Evolutionary conservation across 2,797 vertebrate species (phyloP).

Genomic region (Glossophaga mutica): DNA sequence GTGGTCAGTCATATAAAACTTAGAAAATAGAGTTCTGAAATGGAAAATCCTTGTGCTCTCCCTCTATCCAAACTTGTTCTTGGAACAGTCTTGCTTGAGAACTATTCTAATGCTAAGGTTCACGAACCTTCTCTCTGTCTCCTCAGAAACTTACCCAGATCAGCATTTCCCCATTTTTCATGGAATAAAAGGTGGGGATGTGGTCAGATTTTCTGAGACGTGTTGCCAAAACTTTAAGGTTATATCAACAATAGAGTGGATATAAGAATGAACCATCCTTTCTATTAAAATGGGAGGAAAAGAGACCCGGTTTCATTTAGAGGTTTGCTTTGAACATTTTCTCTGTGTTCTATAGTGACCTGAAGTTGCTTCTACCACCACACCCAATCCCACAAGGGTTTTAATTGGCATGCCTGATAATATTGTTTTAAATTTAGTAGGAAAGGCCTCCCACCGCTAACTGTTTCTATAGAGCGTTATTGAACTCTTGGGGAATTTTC

Average conservation of each 20-base stretch:
- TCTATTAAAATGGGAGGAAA: slow-evolving; percentile 47
- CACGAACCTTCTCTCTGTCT: slow-evolving; percentile 61
- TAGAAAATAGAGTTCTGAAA: slow-evolving; percentile 42
- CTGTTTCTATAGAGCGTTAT: slow-evolving; percentile 74
- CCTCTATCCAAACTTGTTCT: slow-evolving; percentile 68
- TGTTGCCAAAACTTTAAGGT: slow-evolving; percentile 65
- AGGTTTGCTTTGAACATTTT: slow-evolving; percentile 63
- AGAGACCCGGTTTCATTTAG: background rate
- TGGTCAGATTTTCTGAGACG: slow-evolving; percentile 52
- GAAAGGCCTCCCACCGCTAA: slow-evolving; percentile 69
- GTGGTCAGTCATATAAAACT: slow-evolving; percentile 58
- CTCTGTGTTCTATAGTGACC: slow-evolving; percentile 52
- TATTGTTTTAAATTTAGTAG: slow-evolving; percentile 77
- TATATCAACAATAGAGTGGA: slow-evolving; percentile 61
- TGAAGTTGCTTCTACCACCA: slow-evolving; percentile 62
- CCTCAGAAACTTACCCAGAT: slow-evolving; percentile 55
- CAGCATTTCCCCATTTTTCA: slow-evolving; percentile 51
- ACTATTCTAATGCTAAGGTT: slow-evolving; percentile 60
- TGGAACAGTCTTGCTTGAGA: slow-evolving; percentile 54
- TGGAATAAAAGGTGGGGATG: slow-evolving; percentile 43
- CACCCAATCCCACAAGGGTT: slow-evolving; percentile 73
- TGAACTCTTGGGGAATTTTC: slow-evolving; percentile 70
- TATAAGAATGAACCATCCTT: slow-evolving; percentile 52
- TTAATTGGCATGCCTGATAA: slow-evolving; percentile 73
- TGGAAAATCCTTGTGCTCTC: slow-evolving; percentile 60